Evolutionary conservation across 2,113 vertebrate genomes (phyloP).

Genomic region (Prionailurus viverrinus): DNA sequence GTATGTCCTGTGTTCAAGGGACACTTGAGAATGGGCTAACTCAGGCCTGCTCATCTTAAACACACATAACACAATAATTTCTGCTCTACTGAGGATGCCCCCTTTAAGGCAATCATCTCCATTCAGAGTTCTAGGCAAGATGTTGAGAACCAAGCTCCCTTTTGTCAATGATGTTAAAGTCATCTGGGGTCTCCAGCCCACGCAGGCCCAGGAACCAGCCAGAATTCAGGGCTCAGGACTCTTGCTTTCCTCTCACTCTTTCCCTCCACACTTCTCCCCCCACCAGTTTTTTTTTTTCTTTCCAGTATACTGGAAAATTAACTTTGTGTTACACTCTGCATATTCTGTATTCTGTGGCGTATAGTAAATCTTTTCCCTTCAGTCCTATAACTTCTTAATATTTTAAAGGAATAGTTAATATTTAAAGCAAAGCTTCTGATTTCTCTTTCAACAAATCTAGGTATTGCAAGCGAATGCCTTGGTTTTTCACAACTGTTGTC

Average conservation of each 20-base stretch:
- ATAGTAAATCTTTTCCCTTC: slow-evolving; percentile 44
- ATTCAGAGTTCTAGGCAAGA: background rate
- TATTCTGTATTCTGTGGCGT: slow-evolving; percentile 41
- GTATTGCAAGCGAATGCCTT: slow-evolving; percentile 53
- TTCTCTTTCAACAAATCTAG: slow-evolving; percentile 65
- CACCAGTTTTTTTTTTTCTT: background rate
- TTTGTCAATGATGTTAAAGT: background rate
- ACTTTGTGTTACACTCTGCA: background rate
- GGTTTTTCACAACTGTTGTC: slow-evolving; percentile 41
- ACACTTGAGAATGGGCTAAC: background rate
- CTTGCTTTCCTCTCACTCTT: background rate
- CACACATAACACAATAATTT: background rate
- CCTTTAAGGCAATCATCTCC: background rate
- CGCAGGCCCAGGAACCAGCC: background rate
- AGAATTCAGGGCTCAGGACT: background rate
- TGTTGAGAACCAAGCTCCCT: background rate
- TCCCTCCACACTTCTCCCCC: background rate
- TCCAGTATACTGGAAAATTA: background rate
- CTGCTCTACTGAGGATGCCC: background rate
- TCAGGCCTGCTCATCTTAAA: background rate
- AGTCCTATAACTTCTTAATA: slow-evolving; percentile 70
- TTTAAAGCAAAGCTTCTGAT: slow-evolving; percentile 71
- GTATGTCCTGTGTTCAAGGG: background rate
- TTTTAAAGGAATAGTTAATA: slow-evolving; percentile 75
- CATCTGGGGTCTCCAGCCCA: background rate